Evolutionary conservation across 1,140 invertebrate genomes (phyloP), one percentile per base, ranked within the genome.

Genomic region (Dryas iulia): DNA sequence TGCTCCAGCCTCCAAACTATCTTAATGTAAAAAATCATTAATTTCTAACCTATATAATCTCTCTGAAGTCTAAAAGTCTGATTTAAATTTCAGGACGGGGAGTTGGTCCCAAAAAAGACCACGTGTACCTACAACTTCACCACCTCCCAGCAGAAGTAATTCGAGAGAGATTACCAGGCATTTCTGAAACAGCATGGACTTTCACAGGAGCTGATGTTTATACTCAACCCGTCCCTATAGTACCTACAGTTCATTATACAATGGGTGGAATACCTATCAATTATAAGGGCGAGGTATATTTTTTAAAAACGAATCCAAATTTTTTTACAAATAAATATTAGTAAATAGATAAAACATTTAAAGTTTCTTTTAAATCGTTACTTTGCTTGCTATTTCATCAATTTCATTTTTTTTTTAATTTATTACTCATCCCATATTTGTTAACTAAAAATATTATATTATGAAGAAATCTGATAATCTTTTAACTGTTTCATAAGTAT

Each of bases 231-330:
- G 98, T 99, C 72, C 98, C 99, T 1, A 97, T 99, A 1, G 90
- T 99, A 52, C 99, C 99, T 1, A 99, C 99, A 0, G 98, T 99
- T 0, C 99, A 99, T 92, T 99, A 99, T 87, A 99, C 99, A 74
- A 99, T 99, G 99, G 99, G 98, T 53, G 98, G 98, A n/a, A 94
- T 98, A 30, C 98, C 98, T 0, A 99, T 98, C 3, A 99, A 99
- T 90, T 99, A 97, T 83, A 97, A 96, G 80, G 98, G 98, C 77
- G 97, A 99, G 93, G 98, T 98, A 63, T 21, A 1, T 59, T 33
- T 5, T 11, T 23, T 18, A 11, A 33, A 59, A 7, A 24, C 3
- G 23, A 5, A n/a, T n/a, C n/a, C n/a, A n/a, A n/a, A n/a, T n/a
- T n/a, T n/a, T n/a, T n/a, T n/a, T n/a, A n/a, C n/a, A n/a, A n/a